phyloP scores from a whole-genome alignment of 23 tunicate genomes.

The Ciona savignyi region DNA sequence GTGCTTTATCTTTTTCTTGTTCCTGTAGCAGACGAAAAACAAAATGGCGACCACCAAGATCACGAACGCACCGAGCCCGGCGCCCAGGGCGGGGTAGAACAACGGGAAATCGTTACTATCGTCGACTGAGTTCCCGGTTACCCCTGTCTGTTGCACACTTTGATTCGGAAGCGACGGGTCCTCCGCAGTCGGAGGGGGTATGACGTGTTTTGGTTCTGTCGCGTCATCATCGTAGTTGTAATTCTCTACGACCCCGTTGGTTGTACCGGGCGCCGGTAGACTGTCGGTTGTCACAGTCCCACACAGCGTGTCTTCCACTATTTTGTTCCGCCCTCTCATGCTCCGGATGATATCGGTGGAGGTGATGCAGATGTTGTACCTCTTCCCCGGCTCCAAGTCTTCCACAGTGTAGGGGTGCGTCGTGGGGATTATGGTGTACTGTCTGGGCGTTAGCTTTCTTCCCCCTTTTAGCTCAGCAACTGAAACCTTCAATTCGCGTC shows the following conservation, averaged over 20 bases:
- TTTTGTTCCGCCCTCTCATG: not conserved
- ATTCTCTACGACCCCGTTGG: not conserved
- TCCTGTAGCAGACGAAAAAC: slow-evolving; percentile 33
- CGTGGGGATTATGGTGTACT: slow-evolving; percentile 19
- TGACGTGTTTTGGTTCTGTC: not conserved
- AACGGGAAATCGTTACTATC: slow-evolving; percentile 19
- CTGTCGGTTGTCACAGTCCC: slow-evolving; percentile 33
- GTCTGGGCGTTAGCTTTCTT: not conserved
- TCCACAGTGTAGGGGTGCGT: slow-evolving; percentile 29
- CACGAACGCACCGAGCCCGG: slow-evolving; percentile 38
- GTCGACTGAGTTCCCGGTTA: not conserved
- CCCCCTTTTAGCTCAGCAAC: slow-evolving; percentile 16
- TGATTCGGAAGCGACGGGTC: not conserved
- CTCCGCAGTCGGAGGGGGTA: not conserved
- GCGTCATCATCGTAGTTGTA: not conserved
- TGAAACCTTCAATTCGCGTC: slow-evolving; percentile 24
- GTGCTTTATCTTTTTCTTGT: slow-evolving; percentile 31
- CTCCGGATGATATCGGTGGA: slow-evolving; percentile 6
- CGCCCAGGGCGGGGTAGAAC: slow-evolving; percentile 46
- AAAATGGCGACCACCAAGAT: slow-evolving; percentile 18
- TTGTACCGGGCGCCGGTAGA: not conserved
- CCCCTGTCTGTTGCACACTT: not conserved
- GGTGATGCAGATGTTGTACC: slow-evolving; percentile 67
- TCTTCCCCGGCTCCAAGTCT: slow-evolving; percentile 33
- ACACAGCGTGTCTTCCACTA: slow-evolving; percentile 47